phyloP scores from a whole-genome alignment of 2,797 vertebrate species.

The Prunella strophiata region DNA sequence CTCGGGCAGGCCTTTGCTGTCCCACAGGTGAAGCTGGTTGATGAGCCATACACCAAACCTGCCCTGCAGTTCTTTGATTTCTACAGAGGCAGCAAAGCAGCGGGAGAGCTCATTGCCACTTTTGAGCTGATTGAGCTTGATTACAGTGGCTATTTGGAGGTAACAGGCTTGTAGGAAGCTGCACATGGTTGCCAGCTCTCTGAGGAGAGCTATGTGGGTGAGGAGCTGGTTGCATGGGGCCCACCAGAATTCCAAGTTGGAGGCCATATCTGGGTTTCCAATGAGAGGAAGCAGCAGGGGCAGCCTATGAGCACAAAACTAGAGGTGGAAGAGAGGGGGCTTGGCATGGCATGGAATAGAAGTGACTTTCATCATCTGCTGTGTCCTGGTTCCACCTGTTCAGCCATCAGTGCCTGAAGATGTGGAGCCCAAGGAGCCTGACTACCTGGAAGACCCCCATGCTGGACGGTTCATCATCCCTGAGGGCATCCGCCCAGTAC shows the following conservation, averaged over 20 bases:
- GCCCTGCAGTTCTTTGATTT: constrained; percentile 87
- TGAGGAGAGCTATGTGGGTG: background rate
- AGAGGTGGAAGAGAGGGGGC: background rate
- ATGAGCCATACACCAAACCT: constrained; percentile 84
- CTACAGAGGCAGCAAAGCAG: constrained; percentile 81
- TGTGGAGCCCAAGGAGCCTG: constrained; percentile 83
- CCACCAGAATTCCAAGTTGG: background rate
- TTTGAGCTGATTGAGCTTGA: constrained; percentile 94
- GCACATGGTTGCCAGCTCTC: background rate
- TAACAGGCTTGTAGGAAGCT: constrained; percentile 35
- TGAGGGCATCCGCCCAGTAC: constrained; percentile 83
- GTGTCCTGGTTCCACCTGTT: background rate
- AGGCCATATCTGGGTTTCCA: background rate
- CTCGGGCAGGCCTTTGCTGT: constrained; percentile 87
- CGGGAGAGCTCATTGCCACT: constrained; percentile 87
- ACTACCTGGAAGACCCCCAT: constrained; percentile 70
- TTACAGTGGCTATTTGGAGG: constrained; percentile 88
- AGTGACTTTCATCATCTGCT: background rate
- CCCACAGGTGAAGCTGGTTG: constrained; percentile 86
- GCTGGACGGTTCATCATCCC: constrained; percentile 84
- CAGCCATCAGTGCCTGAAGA: constrained; percentile 85
- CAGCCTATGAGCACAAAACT: background rate
- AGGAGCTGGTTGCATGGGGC: background rate
- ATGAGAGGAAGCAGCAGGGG: background rate
- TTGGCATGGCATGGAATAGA: background rate